Evolutionary conservation across 2,113 vertebrate genomes (phyloP), one percentile per base, ranked within the genome.

Genomic region (Gymnogyps californianus): DNA sequence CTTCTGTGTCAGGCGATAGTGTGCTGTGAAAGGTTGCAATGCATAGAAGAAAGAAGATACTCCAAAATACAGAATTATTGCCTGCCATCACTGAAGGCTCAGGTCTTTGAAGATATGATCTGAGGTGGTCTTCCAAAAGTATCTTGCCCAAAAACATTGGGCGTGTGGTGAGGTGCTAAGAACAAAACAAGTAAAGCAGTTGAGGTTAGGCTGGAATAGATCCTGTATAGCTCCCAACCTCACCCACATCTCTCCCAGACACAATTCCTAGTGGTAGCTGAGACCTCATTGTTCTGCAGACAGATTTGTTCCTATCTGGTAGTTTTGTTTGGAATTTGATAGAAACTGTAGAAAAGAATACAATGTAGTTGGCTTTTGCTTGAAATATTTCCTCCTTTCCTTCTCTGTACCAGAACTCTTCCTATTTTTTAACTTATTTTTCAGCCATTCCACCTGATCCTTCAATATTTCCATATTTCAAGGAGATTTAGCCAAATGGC

Each of bases 381-480:
- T 46, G 8, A 70, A n/a, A 40, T 46, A 21, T 16, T 55, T 67
- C 34, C 1, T 54, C 12, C 32, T 79, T 72, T 77, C 16, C 46
- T 51, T 81, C 44, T 13, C 57, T 59, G 15, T 49, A 57, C 38
- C 44, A 71, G 82, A 69, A 93, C 40, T 80, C 7, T 52, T 78
- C 18, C 16, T 57, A 6, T 19, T 79, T 83, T 91, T 87, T 36
- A 52, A 64, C 47, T 90, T 81, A 32, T 46, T 85, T 95, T 96
- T 79, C 65, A 95, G 70, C 87, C 61, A 40, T 93, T 95, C 64
- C 89, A 87, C 92, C 83, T 79, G 82, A 97, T 96, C 75, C 89
- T 91, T 90, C 76, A 64, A 44, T 93, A 92, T 90, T 97, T 95
- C 92, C 93, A 59, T 93, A 93, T 98, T 97, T 97, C 97, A 97